Conservation (phyloP, 2,888 invertebrate species). For the Pseudococcus viburni region DNA sequence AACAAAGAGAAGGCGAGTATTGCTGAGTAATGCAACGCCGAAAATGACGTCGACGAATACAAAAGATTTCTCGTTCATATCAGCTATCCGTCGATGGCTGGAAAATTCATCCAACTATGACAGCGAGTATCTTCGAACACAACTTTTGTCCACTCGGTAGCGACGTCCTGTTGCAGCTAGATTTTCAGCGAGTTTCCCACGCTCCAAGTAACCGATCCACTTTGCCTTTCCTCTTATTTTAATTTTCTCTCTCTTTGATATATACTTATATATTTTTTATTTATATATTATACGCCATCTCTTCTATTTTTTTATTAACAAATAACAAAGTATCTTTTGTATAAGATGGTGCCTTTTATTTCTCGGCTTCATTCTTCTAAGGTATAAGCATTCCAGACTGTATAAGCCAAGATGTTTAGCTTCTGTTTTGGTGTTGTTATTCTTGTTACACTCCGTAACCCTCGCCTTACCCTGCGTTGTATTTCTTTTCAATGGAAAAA, state of each 20-base stretch:
- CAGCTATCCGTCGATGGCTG: constrained; percentile 51
- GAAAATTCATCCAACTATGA: constrained; percentile 64
- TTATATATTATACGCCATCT: constrained; percentile 64
- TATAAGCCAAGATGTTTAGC: constrained; percentile 63
- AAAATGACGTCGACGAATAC: constrained; percentile 47
- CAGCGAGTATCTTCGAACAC: constrained; percentile 55
- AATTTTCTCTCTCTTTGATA: constrained; percentile 61
- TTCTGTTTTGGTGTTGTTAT: constrained; percentile 65
- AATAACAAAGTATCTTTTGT: constrained; percentile 63
- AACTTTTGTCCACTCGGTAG: constrained; percentile 62
- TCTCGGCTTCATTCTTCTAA: constrained; percentile 61
- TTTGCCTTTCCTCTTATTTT: constrained; percentile 61
- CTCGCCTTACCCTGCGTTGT: constrained; percentile 42
- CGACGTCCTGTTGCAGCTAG: constrained; percentile 62
- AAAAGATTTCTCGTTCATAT: constrained; percentile 61
- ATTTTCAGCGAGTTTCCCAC: constrained; percentile 63
- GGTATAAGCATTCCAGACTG: constrained; percentile 61
- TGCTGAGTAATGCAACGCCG: constrained; percentile 56
- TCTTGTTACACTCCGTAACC: constrained; percentile 63
- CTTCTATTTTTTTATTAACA: constrained; percentile 62
- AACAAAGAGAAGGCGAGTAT: constrained; percentile 43
- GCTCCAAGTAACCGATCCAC: constrained; percentile 64
- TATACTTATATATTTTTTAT: constrained; percentile 59
- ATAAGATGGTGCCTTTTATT: constrained; percentile 64
- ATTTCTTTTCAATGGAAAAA: constrained; percentile 64